Percentiles rank a stretch among this genome's conserved stretches.
Evolutionary conservation across 1,140 invertebrate genomes (phyloP).

Genomic region (Drosophila punjabiensis): DNA sequence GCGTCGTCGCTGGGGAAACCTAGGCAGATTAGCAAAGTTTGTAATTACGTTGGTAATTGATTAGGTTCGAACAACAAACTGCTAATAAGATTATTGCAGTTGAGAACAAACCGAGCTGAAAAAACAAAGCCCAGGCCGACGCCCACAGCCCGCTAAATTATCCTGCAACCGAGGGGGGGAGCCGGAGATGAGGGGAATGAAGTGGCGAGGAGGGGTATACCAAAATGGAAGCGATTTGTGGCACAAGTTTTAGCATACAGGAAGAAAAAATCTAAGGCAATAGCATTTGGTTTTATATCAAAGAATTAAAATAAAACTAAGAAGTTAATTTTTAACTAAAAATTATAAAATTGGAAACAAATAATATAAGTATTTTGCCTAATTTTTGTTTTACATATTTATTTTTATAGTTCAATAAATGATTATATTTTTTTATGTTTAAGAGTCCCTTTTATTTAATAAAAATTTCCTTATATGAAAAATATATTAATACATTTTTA

Average conservation of each 20-base stretch:
- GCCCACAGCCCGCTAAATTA: constrained; percentile 36
- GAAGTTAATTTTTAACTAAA: too few relatives aligned
- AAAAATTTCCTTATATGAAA: too few relatives aligned
- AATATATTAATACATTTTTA: too few relatives aligned
- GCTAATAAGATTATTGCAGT: constrained; percentile 85
- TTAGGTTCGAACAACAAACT: constrained; percentile 86
- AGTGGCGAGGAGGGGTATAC: constrained; percentile 10
- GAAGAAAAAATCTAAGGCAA: neutral
- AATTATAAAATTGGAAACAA: too few relatives aligned
- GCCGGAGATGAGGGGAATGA: neutral
- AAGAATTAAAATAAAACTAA: too few relatives aligned
- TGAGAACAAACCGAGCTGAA: constrained; percentile 81
- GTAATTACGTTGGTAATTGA: constrained; percentile 86
- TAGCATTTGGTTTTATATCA: neutral
- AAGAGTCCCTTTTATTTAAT: too few relatives aligned
- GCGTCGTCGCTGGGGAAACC: constrained; percentile 40
- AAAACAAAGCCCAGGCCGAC: constrained; percentile 64
- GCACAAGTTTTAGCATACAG: constrained; percentile 64
- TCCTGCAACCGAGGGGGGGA: constrained; percentile 9
- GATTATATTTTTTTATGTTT: too few relatives aligned
- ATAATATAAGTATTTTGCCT: too few relatives aligned
- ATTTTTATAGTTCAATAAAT: too few relatives aligned
- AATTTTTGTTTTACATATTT: too few relatives aligned
- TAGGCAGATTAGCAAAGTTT: constrained; percentile 85
- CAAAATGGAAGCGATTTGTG: constrained; percentile 84